Conservation (phyloP, 35 echinoderm and acorn worm genomes). For the Heliocidaris tuberculata region DNA sequence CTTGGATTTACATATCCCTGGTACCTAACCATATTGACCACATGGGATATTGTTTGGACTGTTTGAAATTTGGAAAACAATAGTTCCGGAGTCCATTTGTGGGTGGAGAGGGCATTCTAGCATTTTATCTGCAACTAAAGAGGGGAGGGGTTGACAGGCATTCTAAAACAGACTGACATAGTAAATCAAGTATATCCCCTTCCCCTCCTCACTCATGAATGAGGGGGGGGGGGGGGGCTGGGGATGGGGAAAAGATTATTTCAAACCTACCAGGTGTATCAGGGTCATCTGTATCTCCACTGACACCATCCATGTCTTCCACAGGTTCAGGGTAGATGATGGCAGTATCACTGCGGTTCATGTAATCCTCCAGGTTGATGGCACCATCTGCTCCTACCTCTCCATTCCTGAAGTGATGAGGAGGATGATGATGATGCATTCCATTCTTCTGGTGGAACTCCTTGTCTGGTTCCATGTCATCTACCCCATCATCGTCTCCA, state of each 20-base stretch:
- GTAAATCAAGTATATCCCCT: neutral
- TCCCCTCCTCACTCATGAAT: too few species aligned
- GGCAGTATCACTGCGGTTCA: constrained; percentile 69
- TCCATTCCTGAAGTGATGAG: constrained; percentile 40
- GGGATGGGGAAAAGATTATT: neutral
- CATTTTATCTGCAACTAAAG: too few species aligned
- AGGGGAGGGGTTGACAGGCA: too few species aligned
- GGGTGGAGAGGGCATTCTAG: too few species aligned
- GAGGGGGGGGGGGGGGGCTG: neutral
- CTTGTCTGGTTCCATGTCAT: neutral
- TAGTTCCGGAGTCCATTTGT: too few species aligned
- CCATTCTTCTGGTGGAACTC: constrained; percentile 37
- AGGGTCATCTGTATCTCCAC: constrained; percentile 44
- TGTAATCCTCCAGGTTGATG: constrained; percentile 62
- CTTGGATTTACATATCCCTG: too few species aligned
- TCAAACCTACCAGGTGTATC: neutral
- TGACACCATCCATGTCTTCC: constrained; percentile 58
- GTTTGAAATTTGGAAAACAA: too few species aligned
- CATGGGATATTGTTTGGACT: too few species aligned
- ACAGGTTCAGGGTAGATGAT: constrained; percentile 73
- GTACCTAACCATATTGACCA: too few species aligned
- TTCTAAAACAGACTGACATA: too few species aligned
- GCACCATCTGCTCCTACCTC: constrained; percentile 39
- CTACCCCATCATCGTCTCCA: constrained; percentile 6
- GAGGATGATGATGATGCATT: neutral